Base-by-base conservation (phyloP, 2,113 vertebrate genomes). In the Antennarius striatus region DNA sequence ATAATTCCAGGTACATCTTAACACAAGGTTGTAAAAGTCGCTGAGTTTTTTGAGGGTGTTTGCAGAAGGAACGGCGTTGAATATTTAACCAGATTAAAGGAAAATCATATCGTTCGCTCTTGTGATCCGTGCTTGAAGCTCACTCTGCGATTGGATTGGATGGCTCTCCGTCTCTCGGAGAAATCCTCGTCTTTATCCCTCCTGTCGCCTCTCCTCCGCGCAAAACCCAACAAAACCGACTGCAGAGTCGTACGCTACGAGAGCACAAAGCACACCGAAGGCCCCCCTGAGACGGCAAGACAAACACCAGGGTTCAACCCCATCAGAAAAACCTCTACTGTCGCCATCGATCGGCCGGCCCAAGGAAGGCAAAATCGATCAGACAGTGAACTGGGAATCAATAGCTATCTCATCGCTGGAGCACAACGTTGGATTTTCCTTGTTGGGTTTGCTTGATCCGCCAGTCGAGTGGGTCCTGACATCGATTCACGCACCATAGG, bases 381-480 rank as follows among this genome's bases (percentile, higher is more conserved):
- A 69, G 79, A 88, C 68, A 71, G 78, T 81, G 84, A 87, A 90
- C 84, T 85, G 56, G 76, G 80, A 91, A 92, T 92, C 90, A 89
- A 91, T 91, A 88, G 79, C 86, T 51, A 89, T 88, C 83, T 90
- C 84, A 80, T 82, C 73, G 86, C 74, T 63, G 80, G 63, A 69
- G 65, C 84, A 73, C 83, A 83, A 22, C 68, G 78, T 73, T 83
- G 85, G 82, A 89, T 87, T 89, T 83, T 80, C 47, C 83, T 88
- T 42, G 75, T 88, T 86, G 85, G 53, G 72, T 78, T 83, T 73
- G 75, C 69, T 51, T 87, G 75, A 87, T 60, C 71, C 74, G 57
- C 40, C 67, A 47, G 77, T 22, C 63, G 17, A 62, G 16, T 64
- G 60, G 47, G 17, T 10, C n/a, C 16, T 16, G 10, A 40, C 28